Conservation (phyloP, 2,888 invertebrate genomes). For the Campoplex capitator region DNA sequence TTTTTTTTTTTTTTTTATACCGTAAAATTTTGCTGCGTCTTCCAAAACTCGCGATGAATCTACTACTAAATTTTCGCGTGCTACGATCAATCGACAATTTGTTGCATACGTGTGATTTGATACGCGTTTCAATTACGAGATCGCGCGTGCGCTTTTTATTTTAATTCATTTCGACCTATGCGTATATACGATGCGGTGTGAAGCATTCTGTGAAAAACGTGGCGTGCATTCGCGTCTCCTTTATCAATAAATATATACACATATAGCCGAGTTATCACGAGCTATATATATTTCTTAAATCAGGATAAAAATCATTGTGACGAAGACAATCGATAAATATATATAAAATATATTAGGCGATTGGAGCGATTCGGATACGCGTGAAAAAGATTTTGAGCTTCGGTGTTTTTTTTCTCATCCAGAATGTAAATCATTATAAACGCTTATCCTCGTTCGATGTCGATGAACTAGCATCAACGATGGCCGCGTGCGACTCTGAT, state of each 20-base stretch:
- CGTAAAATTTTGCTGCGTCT: background rate
- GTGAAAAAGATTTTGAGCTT: slow-evolving; percentile 1
- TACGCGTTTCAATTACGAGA: slow-evolving; percentile 49
- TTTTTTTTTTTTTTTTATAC: background rate
- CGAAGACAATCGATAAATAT: background rate
- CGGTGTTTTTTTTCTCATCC: slow-evolving; percentile 16
- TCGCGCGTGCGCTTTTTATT: slow-evolving; percentile 36
- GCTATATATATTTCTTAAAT: background rate
- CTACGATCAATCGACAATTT: slow-evolving; percentile 15
- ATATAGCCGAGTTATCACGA: background rate
- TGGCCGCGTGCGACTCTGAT: slow-evolving; percentile 71
- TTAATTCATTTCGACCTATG: background rate
- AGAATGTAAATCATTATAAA: slow-evolving; percentile 44
- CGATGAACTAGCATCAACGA: slow-evolving; percentile 79
- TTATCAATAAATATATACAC: background rate
- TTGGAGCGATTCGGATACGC: background rate
- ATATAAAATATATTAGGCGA: slow-evolving; percentile 28
- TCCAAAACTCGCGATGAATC: slow-evolving; percentile 43
- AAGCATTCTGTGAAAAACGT: slow-evolving; percentile 42
- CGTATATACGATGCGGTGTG: background rate
- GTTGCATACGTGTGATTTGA: slow-evolving; percentile 50
- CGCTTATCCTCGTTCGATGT: slow-evolving; percentile 82
- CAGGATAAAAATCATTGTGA: slow-evolving; percentile 5
- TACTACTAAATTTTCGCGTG: slow-evolving; percentile 20
- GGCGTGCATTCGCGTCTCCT: slow-evolving; percentile 50